Evolutionary conservation across 2,797 vertebrate genomes (phyloP).

Genomic region (Nyctalus aviator): DNA sequence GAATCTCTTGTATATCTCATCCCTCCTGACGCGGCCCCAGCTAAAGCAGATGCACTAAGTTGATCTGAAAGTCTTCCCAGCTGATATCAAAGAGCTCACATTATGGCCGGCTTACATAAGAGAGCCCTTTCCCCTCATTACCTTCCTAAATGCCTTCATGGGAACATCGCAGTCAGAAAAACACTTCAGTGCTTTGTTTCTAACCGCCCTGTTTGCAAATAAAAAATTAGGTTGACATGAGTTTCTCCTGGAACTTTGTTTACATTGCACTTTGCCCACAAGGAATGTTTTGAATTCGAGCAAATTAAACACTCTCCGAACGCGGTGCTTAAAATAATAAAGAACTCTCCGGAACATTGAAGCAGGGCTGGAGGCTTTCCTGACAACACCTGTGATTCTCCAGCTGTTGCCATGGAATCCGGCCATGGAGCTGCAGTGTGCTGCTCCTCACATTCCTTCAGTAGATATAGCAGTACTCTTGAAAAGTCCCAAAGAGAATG

Average conservation of each 20-base stretch:
- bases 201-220: slow-evolving; percentile 78
- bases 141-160: slow-evolving; percentile 51
- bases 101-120: background rate
- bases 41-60: background rate
- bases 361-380: slow-evolving; percentile 65
- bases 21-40: background rate
- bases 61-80: background rate
- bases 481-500: background rate
- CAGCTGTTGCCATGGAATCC: slow-evolving; percentile 81
- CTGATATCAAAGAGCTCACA: background rate
- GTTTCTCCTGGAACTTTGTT: slow-evolving; percentile 72
- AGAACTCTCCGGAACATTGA: slow-evolving; percentile 71
- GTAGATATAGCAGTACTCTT: slow-evolving; percentile 65
- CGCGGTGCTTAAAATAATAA: slow-evolving; percentile 83
- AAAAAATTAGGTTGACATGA: slow-evolving; percentile 71
- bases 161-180: slow-evolving; percentile 51
- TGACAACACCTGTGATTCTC: slow-evolving; percentile 82
- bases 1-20: background rate
- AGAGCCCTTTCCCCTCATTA: background rate
- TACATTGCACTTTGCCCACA: slow-evolving; percentile 77
- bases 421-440: slow-evolving; percentile 44
- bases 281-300: slow-evolving; percentile 81
- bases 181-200: slow-evolving; percentile 66
- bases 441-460: slow-evolving; percentile 70
- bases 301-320: slow-evolving; percentile 83